phyloP scores from a whole-genome alignment of 2,113 vertebrate species.

The Amphiprion percula region DNA sequence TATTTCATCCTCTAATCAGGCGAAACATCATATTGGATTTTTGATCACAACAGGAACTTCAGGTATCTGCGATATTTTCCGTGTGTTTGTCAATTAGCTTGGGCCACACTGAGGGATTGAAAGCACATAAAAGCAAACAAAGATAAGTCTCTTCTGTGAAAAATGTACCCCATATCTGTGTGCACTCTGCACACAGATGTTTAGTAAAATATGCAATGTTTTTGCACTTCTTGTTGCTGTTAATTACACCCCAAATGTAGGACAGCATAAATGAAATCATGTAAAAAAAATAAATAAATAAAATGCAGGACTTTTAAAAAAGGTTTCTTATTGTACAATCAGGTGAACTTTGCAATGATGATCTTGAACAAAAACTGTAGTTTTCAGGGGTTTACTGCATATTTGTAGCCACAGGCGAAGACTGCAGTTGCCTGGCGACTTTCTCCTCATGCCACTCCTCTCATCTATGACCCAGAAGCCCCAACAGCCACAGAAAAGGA shows the following conservation, averaged over 20 bases:
- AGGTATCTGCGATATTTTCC: slow-evolving; percentile 33
- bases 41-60: slow-evolving; percentile 41
- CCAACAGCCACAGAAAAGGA: slow-evolving; percentile 85
- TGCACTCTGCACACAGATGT: not conserved
- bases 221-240: slow-evolving; percentile 13
- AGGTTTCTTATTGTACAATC: slow-evolving; percentile 80
- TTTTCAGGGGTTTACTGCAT: slow-evolving; percentile 83
- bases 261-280: not conserved
- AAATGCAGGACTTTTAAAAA: slow-evolving; percentile 76
- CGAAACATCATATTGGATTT: slow-evolving; percentile 66
- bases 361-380: slow-evolving; percentile 62
- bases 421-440: slow-evolving; percentile 73
- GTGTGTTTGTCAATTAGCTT: slow-evolving; percentile 22
- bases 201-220: slow-evolving; percentile 32
- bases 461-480: slow-evolving; percentile 76
- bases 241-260: not conserved
- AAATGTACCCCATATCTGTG: slow-evolving; percentile 13
- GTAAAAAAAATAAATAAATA: not conserved
- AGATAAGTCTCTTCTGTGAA: slow-evolving; percentile 41
- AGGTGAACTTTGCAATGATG: slow-evolving; percentile 74
- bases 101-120: not conserved
- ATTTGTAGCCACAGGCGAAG: slow-evolving; percentile 82
- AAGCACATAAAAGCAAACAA: slow-evolving; percentile 23
- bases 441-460: slow-evolving; percentile 75
- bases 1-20: slow-evolving; percentile 51